Percentiles rank a stretch among this genome's conserved stretches.
Conservation (phyloP, 2,888 invertebrate species). For the Stomorhina lunata region DNA sequence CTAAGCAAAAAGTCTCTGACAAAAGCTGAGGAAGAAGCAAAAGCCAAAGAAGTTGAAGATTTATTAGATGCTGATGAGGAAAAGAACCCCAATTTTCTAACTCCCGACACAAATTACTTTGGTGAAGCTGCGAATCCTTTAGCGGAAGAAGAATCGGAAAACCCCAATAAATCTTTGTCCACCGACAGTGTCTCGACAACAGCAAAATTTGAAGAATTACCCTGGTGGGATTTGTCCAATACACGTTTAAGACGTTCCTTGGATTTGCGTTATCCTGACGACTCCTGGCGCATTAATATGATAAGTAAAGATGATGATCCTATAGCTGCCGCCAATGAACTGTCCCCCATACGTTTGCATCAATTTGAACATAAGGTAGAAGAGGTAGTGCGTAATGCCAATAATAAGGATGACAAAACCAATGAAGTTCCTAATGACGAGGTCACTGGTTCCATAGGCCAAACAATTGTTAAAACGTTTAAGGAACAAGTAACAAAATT, state of each 20-base stretch:
- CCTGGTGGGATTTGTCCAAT: constrained; percentile 74
- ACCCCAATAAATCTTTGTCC: not conserved
- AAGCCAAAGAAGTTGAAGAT: not conserved
- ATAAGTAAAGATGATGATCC: constrained; percentile 70
- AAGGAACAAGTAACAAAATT: constrained; percentile 73
- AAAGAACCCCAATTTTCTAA: not conserved
- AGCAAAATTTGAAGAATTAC: constrained; percentile 62
- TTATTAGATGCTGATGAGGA: constrained; percentile 18
- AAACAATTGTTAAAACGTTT: constrained; percentile 70
- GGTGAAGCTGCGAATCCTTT: constrained; percentile 60
- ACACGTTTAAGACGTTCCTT: constrained; percentile 65
- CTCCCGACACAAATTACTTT: constrained; percentile 66
- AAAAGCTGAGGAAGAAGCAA: not conserved
- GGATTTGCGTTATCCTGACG: constrained; percentile 40
- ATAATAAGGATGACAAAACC: constrained; percentile 13
- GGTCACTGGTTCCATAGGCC: constrained; percentile 60
- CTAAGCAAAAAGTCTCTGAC: not conserved
- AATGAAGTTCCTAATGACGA: not conserved
- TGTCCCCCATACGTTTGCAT: constrained; percentile 20
- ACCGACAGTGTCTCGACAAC: not conserved
- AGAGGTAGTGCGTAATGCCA: constrained; percentile 39
- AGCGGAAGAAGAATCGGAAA: constrained; percentile 2
- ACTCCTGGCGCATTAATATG: constrained; percentile 69
- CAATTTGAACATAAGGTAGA: constrained; percentile 51
- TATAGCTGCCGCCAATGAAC: constrained; percentile 41